Evolutionary conservation across 2,113 vertebrate species (phyloP), one percentile per base, ranked within the genome.

Genomic region (Oncorhynchus keta): DNA sequence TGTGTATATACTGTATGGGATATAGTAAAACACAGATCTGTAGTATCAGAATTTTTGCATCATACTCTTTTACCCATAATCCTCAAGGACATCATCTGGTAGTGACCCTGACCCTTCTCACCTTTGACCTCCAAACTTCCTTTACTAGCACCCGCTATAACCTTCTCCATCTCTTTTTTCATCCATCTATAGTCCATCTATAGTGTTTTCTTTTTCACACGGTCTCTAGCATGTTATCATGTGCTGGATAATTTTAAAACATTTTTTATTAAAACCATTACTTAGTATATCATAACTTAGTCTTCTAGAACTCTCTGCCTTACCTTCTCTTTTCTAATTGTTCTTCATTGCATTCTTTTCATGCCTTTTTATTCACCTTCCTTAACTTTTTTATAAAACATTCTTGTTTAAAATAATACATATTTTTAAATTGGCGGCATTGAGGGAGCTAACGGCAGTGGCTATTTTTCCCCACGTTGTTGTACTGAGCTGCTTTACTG

Each of bases 51-150:
- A 69, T 75, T 39, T 39, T 35, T 7, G 32, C 7, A 8, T 78
- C 73, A 79, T 73, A 28, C 69, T 73, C 48, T 64, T 74, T 71
- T 73, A 18, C 64, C 86, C 84, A 86, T 67, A 39, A 73, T 78
- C 76, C 22, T 65, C 0, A 30, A 61, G 90, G 81, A 81, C 72
- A 84, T 90, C 93, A 92, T 92, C 90, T 93, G 93, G 93, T 94
- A 93, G 93, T 95, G 94, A 95, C 79, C 93, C 90, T 92, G 87
- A 90, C 83, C 90, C 89, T 83, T 83, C 16, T 55, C 68, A 68
- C 76, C 83, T 77, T 77, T 73, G 18, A 51, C 6, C 72, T 70
- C 74, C 78, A 83, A 90, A 81, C 77, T 26, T 88, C 35, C 39
- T 16, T 26, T 79, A 81, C 69, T 75, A 69, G 82, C 76, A 80